Conservation (phyloP, 2,113 vertebrate genomes). For the Rutilus rutilus region DNA sequence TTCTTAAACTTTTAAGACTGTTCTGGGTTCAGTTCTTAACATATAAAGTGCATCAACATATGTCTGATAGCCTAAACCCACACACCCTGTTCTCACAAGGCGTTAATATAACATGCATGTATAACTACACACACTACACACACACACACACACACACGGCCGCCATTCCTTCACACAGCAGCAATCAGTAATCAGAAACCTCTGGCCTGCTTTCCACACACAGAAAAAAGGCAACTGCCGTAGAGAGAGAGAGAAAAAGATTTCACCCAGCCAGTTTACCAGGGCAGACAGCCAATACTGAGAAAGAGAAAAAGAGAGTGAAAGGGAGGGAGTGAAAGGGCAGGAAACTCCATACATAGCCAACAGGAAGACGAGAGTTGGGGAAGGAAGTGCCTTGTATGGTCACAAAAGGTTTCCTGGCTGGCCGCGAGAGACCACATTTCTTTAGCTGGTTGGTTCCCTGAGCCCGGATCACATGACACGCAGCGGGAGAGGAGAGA, state of each 20-base stretch:
- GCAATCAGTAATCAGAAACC: conserved; percentile 61
- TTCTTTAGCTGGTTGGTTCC: conserved; percentile 77
- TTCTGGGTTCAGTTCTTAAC: background rate
- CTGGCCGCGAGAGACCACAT: conserved; percentile 74
- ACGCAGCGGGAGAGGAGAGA: conserved; percentile 66
- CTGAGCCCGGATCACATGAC: conserved; percentile 75
- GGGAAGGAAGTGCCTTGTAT: conserved; percentile 82
- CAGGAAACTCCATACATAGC: conserved; percentile 85
- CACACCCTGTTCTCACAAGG: conserved; percentile 21
- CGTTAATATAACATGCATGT: background rate
- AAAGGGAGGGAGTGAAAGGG: conserved; percentile 53
- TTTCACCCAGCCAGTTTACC: conserved; percentile 72
- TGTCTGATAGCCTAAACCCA: background rate
- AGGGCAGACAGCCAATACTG: conserved; percentile 75
- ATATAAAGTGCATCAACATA: background rate
- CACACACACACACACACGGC: background rate
- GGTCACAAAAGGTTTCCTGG: conserved; percentile 79
- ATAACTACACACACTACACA: conserved; percentile 30
- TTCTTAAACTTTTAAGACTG: background rate
- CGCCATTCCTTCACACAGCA: conserved; percentile 58
- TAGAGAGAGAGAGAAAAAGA: conserved; percentile 60
- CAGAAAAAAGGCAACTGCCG: conserved; percentile 48
- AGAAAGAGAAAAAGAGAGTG: conserved; percentile 61
- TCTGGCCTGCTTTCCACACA: conserved; percentile 55
- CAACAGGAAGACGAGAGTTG: conserved; percentile 79